phyloP scores from a whole-genome alignment of 1,140 invertebrate species.

The Belonocnema kinseyi region DNA sequence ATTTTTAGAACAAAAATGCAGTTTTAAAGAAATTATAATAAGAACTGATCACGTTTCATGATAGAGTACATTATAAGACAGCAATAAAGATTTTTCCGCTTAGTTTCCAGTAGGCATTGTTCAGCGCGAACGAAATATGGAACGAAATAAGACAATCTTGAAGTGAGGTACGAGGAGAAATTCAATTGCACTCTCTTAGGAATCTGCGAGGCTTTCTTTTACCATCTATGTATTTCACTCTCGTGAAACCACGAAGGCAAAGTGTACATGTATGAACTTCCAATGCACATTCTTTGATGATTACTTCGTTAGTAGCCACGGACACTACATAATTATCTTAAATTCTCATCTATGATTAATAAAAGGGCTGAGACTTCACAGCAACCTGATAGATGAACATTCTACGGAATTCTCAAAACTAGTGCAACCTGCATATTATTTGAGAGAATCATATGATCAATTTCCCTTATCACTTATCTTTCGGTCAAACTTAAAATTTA shows the following conservation, averaged over 20 bases:
- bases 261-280: neutral
- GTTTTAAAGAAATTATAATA: neutral
- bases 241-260: conserved; percentile 32
- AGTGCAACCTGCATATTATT: too few relatives aligned
- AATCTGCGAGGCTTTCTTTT: neutral
- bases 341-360: too few relatives aligned
- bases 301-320: neutral
- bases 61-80: neutral
- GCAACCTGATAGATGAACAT: too few relatives aligned
- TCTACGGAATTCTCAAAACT: too few relatives aligned
- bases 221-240: conserved; percentile 24
- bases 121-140: conserved; percentile 2
- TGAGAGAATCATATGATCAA: too few relatives aligned
- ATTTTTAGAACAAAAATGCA: neutral
- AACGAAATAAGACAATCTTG: conserved; percentile 9
- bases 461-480: too few relatives aligned
- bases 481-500: too few relatives aligned
- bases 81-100: conserved; percentile 22
- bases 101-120: conserved; percentile 18
- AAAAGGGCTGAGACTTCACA: too few relatives aligned
- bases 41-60: neutral
- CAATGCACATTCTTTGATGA: neutral
- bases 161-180: neutral
- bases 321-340: neutral
- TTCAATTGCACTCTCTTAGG: conserved; percentile 1